These are phyloP conservation scores for Pantherophis vulpinus DNA, from an alignment of 2,797 vertebrate genomes.

Conservation along the genomic window DNA sequence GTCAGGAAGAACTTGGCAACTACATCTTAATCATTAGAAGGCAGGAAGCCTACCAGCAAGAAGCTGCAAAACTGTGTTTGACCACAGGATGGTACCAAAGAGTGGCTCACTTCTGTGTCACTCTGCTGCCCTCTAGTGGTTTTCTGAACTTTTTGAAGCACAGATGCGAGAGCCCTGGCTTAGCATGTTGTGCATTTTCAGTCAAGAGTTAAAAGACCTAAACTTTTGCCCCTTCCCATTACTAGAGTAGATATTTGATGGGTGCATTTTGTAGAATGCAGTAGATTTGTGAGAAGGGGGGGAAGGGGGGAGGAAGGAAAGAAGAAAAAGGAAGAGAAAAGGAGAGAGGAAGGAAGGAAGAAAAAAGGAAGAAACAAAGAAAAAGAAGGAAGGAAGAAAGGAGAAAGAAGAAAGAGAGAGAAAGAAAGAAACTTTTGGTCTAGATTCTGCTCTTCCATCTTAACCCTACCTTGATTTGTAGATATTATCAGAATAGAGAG, in stretches of 20 bases:
- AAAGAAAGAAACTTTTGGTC: neutral
- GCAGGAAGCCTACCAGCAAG: neutral
- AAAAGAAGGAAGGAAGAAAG: neutral
- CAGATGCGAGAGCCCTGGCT: neutral
- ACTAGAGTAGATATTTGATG: neutral
- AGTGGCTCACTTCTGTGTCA: neutral
- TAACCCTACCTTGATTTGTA: neutral
- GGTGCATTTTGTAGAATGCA: neutral
- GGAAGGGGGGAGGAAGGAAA: neutral
- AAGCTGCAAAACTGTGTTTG: neutral
- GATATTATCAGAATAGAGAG: neutral
- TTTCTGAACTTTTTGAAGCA: neutral
- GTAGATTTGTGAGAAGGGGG: neutral
- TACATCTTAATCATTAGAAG: neutral
- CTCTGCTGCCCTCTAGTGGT: neutral
- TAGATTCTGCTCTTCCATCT: neutral
- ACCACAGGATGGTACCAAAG: neutral
- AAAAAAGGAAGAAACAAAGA: too few relatives aligned
- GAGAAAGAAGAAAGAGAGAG: too few relatives aligned
- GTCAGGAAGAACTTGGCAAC: neutral
- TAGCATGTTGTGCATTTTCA: neutral
- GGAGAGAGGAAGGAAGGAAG: too few relatives aligned
- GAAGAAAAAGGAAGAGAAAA: too few relatives aligned
- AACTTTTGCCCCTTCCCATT: neutral
- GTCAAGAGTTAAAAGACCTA: neutral